Evolutionary conservation across 2,113 vertebrate species (phyloP).

Genomic region (Tragelaphus strepsiceros): DNA sequence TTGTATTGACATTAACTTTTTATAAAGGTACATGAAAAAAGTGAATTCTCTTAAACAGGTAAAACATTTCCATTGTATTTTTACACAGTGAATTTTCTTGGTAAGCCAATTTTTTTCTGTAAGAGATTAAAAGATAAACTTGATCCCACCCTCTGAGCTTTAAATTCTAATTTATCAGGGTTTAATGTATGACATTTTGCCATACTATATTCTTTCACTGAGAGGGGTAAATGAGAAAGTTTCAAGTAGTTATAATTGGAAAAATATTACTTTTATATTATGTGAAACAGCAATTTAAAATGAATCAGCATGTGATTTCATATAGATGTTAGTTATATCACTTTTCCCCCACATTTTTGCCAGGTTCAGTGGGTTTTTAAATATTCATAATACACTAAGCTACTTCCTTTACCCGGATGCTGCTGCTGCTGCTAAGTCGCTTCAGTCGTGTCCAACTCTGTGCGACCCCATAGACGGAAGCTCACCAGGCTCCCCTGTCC

Average conservation of each 20-base stretch:
- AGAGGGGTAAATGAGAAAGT: background rate
- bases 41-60: background rate
- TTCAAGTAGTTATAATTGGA: background rate
- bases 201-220: conserved; percentile 15
- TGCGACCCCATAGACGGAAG: too few relatives aligned
- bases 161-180: conserved; percentile 23
- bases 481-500: too few relatives aligned
- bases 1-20: conserved; percentile 45
- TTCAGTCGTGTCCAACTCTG: too few relatives aligned
- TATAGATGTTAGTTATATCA: background rate
- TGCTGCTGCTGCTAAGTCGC: too few relatives aligned
- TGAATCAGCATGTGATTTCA: background rate
- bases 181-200: background rate
- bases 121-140: conserved; percentile 37
- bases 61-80: conserved; percentile 43
- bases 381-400: background rate
- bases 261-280: conserved; percentile 38
- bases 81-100: conserved; percentile 38
- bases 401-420: background rate
- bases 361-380: background rate
- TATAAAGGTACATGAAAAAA: background rate
- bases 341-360: background rate
- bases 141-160: conserved; percentile 20
- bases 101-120: conserved; percentile 1
- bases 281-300: conserved; percentile 24